Base-by-base conservation (phyloP, 2,113 vertebrate species). In the Trematocara macrostoma region DNA sequence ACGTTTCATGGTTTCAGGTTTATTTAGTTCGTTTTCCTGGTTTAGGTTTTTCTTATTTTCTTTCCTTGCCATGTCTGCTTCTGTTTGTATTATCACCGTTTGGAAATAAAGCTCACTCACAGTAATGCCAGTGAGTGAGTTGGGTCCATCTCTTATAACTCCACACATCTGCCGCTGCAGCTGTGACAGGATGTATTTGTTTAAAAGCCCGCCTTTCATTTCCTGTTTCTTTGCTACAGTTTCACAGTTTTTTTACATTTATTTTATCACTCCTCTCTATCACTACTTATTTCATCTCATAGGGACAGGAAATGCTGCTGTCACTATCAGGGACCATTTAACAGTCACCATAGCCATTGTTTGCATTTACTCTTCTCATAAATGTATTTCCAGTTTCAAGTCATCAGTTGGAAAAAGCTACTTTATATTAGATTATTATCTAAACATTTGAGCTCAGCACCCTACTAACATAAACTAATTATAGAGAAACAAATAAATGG, bases 321-420 rank as follows among this genome's bases (percentile, higher is more conserved):
- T 89, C 78, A 81, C 52, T 56, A 64, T 92, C 89, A 91, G 84
- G 87, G 87, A 89, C 85, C 91, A 92, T 92, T 92, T 90, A 85
- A 87, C 84, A 55, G 59, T 35, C 78, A 82, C 20, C 79, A 56
- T 31, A 57, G 74, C 26, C 61, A 52, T 31, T 78, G 74, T 85
- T 89, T 83, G 61, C 52, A 79, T 34, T 49, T 79, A 64, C 84
- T 91, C 47, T 53, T 49, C 80, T 88, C 82, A 79, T 81, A 55
- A 90, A 86, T 82, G 49, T 81, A 18, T 87, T 67, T 74, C 11
- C 64, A 64, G 82, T 81, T 31, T 82, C 11, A 47, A 71, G 84
- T 61, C 8, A 81, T 86, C 35, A 79, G 20, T n/a, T 38, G 29
- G 71, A 88, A 84, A 71, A 71, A 7, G 15, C 29, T 29, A 45